Evolutionary conservation across 2,888 invertebrate species (phyloP).

Genomic region (Xylocampa areola): DNA sequence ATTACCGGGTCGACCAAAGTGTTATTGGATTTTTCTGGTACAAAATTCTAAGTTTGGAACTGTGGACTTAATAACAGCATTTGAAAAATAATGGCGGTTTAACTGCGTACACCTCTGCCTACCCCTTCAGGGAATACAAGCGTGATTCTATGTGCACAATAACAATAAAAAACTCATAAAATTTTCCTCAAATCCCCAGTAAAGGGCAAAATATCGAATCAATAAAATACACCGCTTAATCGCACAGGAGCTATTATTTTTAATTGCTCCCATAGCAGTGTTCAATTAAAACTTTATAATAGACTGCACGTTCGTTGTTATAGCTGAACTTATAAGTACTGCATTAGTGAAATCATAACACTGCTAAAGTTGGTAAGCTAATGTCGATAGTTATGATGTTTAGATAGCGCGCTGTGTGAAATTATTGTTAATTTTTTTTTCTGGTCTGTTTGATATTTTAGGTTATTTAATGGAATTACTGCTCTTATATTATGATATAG

Average conservation of each 20-base stretch:
- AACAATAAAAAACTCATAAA: too few species aligned
- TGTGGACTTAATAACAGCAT: too few species aligned
- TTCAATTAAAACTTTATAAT: constrained; percentile 61
- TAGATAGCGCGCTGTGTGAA: constrained; percentile 1
- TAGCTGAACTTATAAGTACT: constrained; percentile 37
- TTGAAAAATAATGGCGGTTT: too few species aligned
- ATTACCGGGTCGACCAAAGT: too few species aligned
- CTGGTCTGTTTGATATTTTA: too few species aligned
- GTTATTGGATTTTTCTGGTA: too few species aligned
- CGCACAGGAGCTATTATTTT: constrained; percentile 52
- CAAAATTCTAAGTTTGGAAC: too few species aligned
- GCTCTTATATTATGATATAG: too few species aligned
- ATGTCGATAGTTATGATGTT: constrained; percentile 6
- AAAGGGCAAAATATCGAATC: constrained; percentile 31
- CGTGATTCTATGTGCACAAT: too few species aligned
- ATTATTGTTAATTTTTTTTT: neutral
- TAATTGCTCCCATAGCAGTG: constrained; percentile 52
- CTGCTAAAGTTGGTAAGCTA: constrained; percentile 7
- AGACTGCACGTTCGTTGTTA: constrained; percentile 41
- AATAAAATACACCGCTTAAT: constrained; percentile 32
- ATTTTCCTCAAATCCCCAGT: neutral
- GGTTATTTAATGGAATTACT: too few species aligned
- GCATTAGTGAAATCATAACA: constrained; percentile 46
- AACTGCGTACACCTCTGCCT: too few species aligned
- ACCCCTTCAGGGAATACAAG: too few species aligned